Percentiles rank a stretch among this genome's conserved stretches.
Evolutionary conservation across 2,888 invertebrate genomes (phyloP).

Genomic region (Molanna angustata): DNA sequence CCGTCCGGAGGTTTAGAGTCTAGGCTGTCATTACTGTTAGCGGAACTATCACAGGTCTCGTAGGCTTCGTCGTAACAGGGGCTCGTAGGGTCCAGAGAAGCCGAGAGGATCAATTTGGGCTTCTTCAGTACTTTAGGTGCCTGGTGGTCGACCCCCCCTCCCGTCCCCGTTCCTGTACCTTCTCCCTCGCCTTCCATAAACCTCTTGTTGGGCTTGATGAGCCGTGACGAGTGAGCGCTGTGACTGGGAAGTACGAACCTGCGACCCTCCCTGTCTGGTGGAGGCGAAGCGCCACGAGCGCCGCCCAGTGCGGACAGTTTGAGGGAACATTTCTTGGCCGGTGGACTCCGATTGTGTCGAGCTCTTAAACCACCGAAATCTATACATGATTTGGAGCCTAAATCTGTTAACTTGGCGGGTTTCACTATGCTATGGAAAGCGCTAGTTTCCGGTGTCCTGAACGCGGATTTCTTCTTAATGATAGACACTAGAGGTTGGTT

Average conservation of each 20-base stretch:
- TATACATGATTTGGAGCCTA: constrained; percentile 56
- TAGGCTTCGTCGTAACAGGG: constrained; percentile 41
- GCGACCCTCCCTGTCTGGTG: constrained; percentile 44
- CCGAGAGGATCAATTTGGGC: constrained; percentile 52
- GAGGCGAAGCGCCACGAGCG: constrained; percentile 50
- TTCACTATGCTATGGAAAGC: constrained; percentile 59
- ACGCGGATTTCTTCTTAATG: constrained; percentile 60
- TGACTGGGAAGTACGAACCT: constrained; percentile 77
- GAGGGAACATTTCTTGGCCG: constrained; percentile 27
- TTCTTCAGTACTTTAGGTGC: constrained; percentile 50
- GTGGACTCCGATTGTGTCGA: constrained; percentile 49
- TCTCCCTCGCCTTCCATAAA: constrained; percentile 69
- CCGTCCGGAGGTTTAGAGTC: constrained; percentile 43
- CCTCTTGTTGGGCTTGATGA: constrained; percentile 85
- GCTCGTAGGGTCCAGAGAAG: constrained; percentile 42
- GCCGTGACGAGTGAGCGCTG: constrained; percentile 81
- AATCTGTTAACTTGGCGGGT: constrained; percentile 61
- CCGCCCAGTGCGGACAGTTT: constrained; percentile 52
- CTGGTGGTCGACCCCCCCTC: constrained; percentile 35
- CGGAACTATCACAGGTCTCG: constrained; percentile 37
- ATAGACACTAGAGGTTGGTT: constrained; percentile 61
- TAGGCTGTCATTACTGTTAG: constrained; percentile 38
- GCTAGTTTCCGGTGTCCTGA: constrained; percentile 56
- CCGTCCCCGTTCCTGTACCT: constrained; percentile 38
- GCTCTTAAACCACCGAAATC: constrained; percentile 52